These are phyloP conservation scores for Phylloscopus whistleri DNA, from an alignment of 2,113 vertebrate species.

Conservation along the genomic window DNA sequence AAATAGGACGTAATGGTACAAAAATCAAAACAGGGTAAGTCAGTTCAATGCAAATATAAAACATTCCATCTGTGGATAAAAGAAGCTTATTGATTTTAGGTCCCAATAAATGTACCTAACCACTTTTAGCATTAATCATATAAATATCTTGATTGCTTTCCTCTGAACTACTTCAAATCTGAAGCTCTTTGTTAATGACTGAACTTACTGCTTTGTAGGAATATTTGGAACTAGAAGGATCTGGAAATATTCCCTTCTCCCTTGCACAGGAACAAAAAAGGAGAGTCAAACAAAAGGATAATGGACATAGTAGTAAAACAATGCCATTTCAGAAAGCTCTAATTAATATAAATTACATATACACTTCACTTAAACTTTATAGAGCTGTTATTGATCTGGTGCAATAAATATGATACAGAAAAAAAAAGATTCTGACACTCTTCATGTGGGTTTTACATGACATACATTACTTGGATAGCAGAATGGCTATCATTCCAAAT, in stretches of 20 bases:
- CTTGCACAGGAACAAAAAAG: background rate
- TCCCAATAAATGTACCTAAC: background rate
- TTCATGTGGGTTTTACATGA: background rate
- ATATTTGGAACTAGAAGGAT: background rate
- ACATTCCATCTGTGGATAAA: background rate
- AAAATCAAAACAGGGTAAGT: background rate
- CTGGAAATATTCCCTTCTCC: background rate
- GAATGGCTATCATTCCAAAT: background rate
- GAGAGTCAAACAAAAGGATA: background rate
- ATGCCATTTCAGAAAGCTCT: background rate
- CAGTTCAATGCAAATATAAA: background rate
- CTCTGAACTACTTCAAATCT: background rate
- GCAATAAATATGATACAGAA: background rate
- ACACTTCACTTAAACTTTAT: background rate
- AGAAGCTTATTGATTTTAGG: background rate
- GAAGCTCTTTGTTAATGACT: background rate
- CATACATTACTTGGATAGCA: background rate
- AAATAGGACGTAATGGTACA: background rate
- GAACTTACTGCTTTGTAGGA: background rate
- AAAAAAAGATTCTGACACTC: background rate
- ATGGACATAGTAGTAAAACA: background rate
- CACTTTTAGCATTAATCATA: background rate
- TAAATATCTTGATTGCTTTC: background rate
- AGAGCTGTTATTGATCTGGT: background rate
- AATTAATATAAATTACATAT: background rate